These are phyloP conservation scores for Pedetes capensis DNA, from an alignment of 2,113 vertebrate genomes.

Conservation along the genomic window DNA sequence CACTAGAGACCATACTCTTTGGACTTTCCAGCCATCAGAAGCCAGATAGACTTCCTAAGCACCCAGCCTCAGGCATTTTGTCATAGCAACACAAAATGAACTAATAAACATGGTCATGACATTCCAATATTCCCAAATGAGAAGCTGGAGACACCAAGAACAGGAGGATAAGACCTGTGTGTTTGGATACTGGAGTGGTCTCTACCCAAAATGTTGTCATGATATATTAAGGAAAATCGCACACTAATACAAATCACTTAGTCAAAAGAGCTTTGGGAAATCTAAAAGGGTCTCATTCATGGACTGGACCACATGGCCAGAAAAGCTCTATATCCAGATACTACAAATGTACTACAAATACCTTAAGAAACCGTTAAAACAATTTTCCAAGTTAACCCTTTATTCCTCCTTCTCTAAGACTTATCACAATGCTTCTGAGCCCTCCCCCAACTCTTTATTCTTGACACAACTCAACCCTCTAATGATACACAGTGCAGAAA, in stretches of 20 bases:
- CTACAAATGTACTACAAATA: background rate
- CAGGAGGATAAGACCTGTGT: background rate
- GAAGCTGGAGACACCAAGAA: background rate
- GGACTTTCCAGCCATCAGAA: background rate
- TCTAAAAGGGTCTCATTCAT: background rate
- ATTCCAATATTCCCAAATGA: background rate
- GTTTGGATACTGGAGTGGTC: background rate
- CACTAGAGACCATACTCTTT: background rate
- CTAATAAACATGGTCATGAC: no score
- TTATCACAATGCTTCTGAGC: background rate
- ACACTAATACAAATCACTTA: background rate
- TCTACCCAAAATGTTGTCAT: background rate
- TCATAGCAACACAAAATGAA: background rate
- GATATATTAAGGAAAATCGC: background rate
- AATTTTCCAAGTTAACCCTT: background rate
- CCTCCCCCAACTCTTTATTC: background rate
- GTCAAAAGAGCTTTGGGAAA: background rate
- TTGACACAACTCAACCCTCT: background rate
- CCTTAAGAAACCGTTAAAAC: background rate
- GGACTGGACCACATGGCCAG: background rate
- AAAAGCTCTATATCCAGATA: background rate
- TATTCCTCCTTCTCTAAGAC: background rate
- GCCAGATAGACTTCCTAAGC: background rate
- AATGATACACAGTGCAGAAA: background rate
- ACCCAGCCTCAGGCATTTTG: background rate